phyloP scores from a whole-genome alignment of 2,113 vertebrate genomes.

The Struthidea cinerea region DNA sequence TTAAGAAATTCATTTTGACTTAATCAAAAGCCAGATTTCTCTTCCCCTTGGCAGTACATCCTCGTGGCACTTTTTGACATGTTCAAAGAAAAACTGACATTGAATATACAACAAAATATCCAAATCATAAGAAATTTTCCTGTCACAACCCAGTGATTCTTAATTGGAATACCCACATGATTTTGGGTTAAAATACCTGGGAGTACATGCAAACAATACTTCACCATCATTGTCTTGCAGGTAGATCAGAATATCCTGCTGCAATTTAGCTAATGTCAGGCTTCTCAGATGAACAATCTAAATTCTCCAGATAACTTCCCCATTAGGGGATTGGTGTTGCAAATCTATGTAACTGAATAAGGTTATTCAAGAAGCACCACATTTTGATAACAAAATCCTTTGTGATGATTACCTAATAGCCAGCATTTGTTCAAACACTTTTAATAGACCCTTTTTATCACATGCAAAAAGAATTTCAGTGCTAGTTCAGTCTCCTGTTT shows the following conservation, averaged over 20 bases:
- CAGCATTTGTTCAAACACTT: constrained; percentile 77
- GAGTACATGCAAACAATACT: neutral
- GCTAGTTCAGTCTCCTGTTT: constrained; percentile 78
- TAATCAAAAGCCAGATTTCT: neutral
- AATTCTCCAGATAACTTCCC: constrained; percentile 64
- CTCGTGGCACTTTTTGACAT: neutral
- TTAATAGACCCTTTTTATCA: constrained; percentile 79
- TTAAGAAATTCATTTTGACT: neutral
- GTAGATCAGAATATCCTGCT: constrained; percentile 24
- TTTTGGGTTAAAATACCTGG: neutral
- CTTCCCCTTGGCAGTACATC: neutral
- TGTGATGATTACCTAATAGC: constrained; percentile 79
- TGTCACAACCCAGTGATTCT: neutral
- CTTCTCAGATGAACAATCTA: constrained; percentile 59
- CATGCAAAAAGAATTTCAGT: constrained; percentile 76
- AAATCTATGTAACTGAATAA: constrained; percentile 61
- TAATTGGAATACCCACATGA: neutral
- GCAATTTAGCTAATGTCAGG: constrained; percentile 29
- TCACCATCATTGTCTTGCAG: neutral
- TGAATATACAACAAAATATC: neutral
- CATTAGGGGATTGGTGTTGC: constrained; percentile 30
- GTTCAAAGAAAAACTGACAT: neutral
- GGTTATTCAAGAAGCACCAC: constrained; percentile 67
- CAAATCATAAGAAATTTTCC: neutral
- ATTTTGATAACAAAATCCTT: constrained; percentile 76